Conservation (phyloP, 2,797 vertebrate species). For the Acestrorhynchus altus region DNA sequence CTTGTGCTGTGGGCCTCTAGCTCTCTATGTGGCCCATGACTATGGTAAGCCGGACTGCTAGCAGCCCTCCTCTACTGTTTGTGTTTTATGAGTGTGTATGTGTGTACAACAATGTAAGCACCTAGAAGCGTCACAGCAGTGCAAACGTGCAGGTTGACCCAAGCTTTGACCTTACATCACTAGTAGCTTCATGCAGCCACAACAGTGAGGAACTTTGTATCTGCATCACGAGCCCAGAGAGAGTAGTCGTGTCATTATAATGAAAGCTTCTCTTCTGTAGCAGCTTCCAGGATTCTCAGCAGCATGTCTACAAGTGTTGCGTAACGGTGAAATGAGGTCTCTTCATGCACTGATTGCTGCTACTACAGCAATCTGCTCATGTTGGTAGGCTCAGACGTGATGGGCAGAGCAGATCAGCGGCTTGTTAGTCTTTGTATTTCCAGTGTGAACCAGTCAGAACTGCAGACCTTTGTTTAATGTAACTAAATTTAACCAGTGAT, state of each 20-base stretch:
- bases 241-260: too few relatives aligned
- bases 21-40: slow-evolving; percentile 81
- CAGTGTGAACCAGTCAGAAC: not conserved
- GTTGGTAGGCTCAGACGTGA: not conserved
- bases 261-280: not conserved
- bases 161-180: slow-evolving; percentile 47
- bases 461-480: not conserved
- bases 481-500: too few relatives aligned
- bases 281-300: too few relatives aligned
- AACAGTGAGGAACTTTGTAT: not conserved
- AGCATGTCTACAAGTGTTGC: too few relatives aligned
- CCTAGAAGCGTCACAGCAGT: slow-evolving; percentile 51
- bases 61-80: slow-evolving; percentile 43
- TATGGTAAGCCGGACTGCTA: slow-evolving; percentile 77
- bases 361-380: slow-evolving; percentile 23
- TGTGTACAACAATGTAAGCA: slow-evolving; percentile 65
- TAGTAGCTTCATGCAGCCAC: slow-evolving; percentile 39
- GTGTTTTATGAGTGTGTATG: slow-evolving; percentile 52
- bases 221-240: slow-evolving; percentile 62
- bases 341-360: not conserved
- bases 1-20: slow-evolving; percentile 72
- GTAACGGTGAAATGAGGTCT: too few relatives aligned
- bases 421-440: too few relatives aligned
- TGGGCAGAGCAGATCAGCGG: not conserved
- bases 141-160: slow-evolving; percentile 55